Evolutionary conservation across 1,140 invertebrate species (phyloP), one percentile per base, ranked within the genome.

Genomic region (Rhyzopertha dominica): DNA sequence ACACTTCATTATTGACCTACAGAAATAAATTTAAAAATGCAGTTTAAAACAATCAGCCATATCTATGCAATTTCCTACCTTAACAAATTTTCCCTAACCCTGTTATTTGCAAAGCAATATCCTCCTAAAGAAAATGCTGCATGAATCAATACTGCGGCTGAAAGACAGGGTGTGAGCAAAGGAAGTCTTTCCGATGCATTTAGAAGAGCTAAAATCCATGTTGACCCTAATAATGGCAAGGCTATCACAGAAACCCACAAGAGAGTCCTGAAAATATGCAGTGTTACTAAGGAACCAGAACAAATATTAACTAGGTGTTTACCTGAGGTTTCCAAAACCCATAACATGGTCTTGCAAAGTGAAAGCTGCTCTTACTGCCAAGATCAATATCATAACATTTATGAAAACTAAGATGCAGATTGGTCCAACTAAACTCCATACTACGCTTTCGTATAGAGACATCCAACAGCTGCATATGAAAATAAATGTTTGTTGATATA

Each of bases 361-460:
- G 59, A 94, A 92, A 14, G 92, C 92, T 4, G 92, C 91, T 48
- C 85, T 77, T 1, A 95, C 80, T 18, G 88, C 90, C 50, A 94
- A 79, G 2, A 90, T 77, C 26, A 95, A 79, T 29, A 88, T 83
- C 19, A 82, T 73, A 1, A 95, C 74, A 61, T 88, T 88, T 1
- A 84, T 75, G n/a, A 82, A 63, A 1, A 89, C 83, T 47, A 87
- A 77, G 23, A 81, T 69, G 31, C 81, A 85, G 9, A 90, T 82
- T 1, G 91, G 91, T 5, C 87, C 87, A 51, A 95, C 86, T 40
- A 95, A 73, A 67, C 88, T 85, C 91, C 91, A 95, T 5, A 94
- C 84, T 8, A 93, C 85, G 16, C 83, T 84, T 63, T 95, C 90
- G 62, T 94, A 91, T 7, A 93, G 80, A 1, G 87, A 90, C n/a